phyloP scores from a whole-genome alignment of 2,113 vertebrate genomes.

The Campylomormyrus tamandua region DNA sequence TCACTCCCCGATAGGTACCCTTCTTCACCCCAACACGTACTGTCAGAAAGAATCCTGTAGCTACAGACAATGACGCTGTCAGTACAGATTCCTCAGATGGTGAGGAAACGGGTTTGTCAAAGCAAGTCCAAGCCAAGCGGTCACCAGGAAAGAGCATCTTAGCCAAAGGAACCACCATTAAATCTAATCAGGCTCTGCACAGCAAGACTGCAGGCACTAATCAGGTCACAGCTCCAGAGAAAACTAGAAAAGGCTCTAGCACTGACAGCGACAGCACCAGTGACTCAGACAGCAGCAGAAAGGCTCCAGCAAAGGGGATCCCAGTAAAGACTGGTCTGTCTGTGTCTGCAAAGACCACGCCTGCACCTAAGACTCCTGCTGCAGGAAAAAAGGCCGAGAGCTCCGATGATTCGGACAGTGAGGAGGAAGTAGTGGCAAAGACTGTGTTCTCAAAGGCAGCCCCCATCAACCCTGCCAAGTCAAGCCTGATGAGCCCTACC shows the following conservation, averaged over 20 bases:
- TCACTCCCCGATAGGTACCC: neutral
- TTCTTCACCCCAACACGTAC: neutral
- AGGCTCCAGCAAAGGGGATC: neutral
- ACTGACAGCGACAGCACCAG: constrained; percentile 13
- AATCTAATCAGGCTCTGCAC: neutral
- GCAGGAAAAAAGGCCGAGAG: neutral
- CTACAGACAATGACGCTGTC: neutral
- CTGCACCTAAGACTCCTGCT: neutral
- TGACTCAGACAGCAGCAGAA: constrained; percentile 10
- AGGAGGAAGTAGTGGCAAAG: neutral
- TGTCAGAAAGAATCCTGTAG: neutral
- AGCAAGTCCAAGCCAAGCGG: neutral
- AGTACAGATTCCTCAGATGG: neutral
- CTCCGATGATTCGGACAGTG: neutral
- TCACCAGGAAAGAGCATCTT: neutral
- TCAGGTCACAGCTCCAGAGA: neutral
- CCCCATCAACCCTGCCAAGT: neutral
- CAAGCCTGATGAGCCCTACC: neutral
- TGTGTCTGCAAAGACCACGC: neutral
- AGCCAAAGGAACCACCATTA: neutral
- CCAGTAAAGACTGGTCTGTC: neutral
- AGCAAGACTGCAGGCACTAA: neutral
- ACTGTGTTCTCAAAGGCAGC: neutral
- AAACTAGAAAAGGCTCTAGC: neutral
- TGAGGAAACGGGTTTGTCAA: neutral